Evolutionary conservation across 2,888 invertebrate genomes (phyloP).

Genomic region (Drosophila sordidapex): DNA sequence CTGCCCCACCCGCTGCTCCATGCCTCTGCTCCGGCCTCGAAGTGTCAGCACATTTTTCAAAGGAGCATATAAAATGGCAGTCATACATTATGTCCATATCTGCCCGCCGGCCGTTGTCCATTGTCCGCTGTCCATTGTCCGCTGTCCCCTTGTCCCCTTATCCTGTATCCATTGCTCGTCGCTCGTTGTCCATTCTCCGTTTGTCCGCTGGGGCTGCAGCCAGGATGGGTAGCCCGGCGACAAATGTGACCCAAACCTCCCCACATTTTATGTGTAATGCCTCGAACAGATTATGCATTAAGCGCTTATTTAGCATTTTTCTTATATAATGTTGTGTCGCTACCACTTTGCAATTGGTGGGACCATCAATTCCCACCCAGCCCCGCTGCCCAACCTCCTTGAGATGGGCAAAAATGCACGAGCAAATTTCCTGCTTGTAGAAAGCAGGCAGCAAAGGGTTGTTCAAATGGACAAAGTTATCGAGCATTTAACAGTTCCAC

Average conservation of each 20-base stretch:
- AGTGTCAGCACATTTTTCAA: conserved; percentile 82
- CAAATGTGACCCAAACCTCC: conserved; percentile 14
- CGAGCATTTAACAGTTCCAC: conserved; percentile 22
- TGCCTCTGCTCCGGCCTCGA: conserved; percentile 50
- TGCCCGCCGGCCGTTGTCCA: conserved; percentile 49
- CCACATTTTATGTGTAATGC: conserved; percentile 36
- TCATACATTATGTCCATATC: conserved; percentile 82
- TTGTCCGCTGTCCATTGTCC: conserved; percentile 15
- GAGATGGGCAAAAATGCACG: conserved; percentile 28
- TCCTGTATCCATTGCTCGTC: neutral
- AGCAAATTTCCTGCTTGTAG: conserved; percentile 20
- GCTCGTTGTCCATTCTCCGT: conserved; percentile 3
- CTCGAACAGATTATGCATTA: conserved; percentile 79
- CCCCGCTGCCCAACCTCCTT: neutral
- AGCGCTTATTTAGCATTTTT: conserved; percentile 82
- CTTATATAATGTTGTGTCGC: conserved; percentile 59
- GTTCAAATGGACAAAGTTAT: conserved; percentile 17
- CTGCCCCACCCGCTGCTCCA: conserved; percentile 17
- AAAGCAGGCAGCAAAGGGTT: conserved; percentile 43
- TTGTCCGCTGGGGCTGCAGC: conserved; percentile 11
- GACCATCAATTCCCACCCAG: conserved; percentile 27
- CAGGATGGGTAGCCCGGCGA: neutral
- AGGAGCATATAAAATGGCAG: conserved; percentile 74
- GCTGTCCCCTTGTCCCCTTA: neutral
- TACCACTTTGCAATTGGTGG: conserved; percentile 61